Base-by-base conservation (phyloP, 2,888 invertebrate species). In the Stenoptilia bipunctidactyla region DNA sequence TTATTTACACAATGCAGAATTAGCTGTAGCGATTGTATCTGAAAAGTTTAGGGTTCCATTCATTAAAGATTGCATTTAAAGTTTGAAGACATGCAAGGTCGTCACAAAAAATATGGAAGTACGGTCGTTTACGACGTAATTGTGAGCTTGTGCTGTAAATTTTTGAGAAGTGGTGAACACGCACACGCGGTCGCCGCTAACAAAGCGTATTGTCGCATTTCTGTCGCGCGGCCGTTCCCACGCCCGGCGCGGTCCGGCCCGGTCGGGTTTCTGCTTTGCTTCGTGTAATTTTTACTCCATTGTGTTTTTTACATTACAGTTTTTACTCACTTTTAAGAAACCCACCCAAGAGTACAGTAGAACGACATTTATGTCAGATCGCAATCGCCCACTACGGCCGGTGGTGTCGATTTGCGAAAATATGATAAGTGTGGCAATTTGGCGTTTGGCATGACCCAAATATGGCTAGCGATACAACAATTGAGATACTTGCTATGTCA, bases 151-250 rank as follows among this genome's bases (percentile, higher is more conserved):
- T 36, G 15, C 9, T 25, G 39, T 39, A 36, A 15, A 36, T 30
- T 41, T 41, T 45, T 39, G 39, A 12, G 27, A 44, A 44, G 41
- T 45, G 34, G 34, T 38, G 4, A 20, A 8, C 20, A 20, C 38
- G 48, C 36, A 39, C 48, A 49, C 51, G 53, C 57, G 45, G 45
- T 45, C 49, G 47, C 52, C 46, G 42, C 52, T 47, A 61, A 72
- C 66, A 71, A 71, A 62, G 66, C 51, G 59, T 59, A 73, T 74
- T 75, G 76, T 76, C 62, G 66, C 69, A 74, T 75, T 64, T 62
- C 68, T 70, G 66, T 55, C 52, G 59, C 20, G 44, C 52, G 20
- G 44, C 47, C 36, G 55, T 77, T 79, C 79, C 67, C 80, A 79
- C 77, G 77, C 40, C 49, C 53, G 49, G 55, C 55, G 45, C 46